Conservation (phyloP, 1,140 invertebrate species). For the Drosophila lacertosa region DNA sequence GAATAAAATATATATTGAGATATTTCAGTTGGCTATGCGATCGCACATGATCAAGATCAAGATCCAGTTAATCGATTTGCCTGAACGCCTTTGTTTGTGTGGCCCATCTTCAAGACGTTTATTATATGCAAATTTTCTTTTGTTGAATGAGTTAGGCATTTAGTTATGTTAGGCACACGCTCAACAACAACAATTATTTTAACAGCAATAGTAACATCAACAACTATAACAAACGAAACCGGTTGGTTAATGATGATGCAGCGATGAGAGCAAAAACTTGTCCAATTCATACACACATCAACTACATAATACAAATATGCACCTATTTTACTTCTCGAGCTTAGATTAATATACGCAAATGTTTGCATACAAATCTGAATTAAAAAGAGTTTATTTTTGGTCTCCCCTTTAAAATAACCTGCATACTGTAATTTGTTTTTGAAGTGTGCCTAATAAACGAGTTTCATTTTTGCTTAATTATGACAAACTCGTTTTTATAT, state of each 20-base stretch:
- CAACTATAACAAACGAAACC: slow-evolving; percentile 45
- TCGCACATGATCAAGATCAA: slow-evolving; percentile 7
- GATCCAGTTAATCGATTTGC: slow-evolving; percentile 1
- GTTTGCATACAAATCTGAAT: slow-evolving; percentile 1
- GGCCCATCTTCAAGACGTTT: slow-evolving; percentile 21
- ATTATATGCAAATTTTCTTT: slow-evolving; percentile 45
- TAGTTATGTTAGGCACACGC: slow-evolving; percentile 55
- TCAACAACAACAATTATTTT: slow-evolving; percentile 1
- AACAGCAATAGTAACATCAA: slow-evolving; percentile 8
- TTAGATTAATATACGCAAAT: background rate
- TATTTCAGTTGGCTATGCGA: background rate
- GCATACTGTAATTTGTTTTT: background rate
- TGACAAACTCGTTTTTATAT: background rate
- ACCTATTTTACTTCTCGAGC: background rate
- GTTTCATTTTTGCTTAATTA: slow-evolving; percentile 6
- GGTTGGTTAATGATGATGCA: slow-evolving; percentile 48
- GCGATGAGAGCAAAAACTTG: slow-evolving; percentile 14
- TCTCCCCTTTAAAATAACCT: slow-evolving; percentile 10
- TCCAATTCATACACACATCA: slow-evolving; percentile 1
- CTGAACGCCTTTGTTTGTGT: slow-evolving; percentile 10
- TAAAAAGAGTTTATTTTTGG: slow-evolving; percentile 3
- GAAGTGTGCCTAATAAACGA: slow-evolving; percentile 3
- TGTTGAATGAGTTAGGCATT: slow-evolving; percentile 36
- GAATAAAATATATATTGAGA: slow-evolving; percentile 15
- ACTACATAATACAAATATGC: background rate